Conservation (phyloP, 2,888 invertebrate species). For the Aelia acuminata region DNA sequence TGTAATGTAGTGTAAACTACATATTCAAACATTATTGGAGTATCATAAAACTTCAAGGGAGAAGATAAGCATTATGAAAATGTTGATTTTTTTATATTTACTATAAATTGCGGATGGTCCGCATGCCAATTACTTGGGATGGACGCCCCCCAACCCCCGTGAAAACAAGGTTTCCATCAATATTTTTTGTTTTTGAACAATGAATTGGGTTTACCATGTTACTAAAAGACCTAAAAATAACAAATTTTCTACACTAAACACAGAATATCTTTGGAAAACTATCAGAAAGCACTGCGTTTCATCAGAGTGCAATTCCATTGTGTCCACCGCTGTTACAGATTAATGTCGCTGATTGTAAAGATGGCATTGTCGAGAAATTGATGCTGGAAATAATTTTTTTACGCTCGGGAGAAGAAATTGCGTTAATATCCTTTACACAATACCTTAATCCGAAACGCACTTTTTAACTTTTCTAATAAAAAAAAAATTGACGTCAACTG, state of each 20-base stretch:
- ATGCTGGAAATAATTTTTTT: neutral
- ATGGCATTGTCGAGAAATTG: neutral
- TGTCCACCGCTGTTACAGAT: neutral
- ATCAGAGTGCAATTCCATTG: neutral
- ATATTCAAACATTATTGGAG: neutral
- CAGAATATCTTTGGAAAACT: neutral
- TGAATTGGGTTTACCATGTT: neutral
- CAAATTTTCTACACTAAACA: neutral
- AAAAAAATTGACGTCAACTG: neutral
- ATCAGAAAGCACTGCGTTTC: neutral
- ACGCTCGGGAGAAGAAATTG: neutral
- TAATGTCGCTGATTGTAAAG: constrained; percentile 17
- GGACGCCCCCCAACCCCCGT: too few relatives aligned
- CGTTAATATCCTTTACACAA: neutral
- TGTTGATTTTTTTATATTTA: too few relatives aligned
- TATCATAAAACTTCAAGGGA: neutral
- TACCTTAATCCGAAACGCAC: neutral
- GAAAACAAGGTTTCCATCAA: too few relatives aligned
- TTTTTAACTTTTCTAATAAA: neutral
- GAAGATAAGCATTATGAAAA: too few relatives aligned
- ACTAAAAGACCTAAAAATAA: neutral
- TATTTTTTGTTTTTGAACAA: too few relatives aligned
- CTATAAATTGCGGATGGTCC: too few relatives aligned
- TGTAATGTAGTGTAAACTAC: neutral
- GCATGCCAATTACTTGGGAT: too few relatives aligned